A percentile compares a stretch with the other conserved stretches of the same genome.
phyloP scores from a whole-genome alignment of 2,888 invertebrate genomes.

The Acheta domesticus region DNA sequence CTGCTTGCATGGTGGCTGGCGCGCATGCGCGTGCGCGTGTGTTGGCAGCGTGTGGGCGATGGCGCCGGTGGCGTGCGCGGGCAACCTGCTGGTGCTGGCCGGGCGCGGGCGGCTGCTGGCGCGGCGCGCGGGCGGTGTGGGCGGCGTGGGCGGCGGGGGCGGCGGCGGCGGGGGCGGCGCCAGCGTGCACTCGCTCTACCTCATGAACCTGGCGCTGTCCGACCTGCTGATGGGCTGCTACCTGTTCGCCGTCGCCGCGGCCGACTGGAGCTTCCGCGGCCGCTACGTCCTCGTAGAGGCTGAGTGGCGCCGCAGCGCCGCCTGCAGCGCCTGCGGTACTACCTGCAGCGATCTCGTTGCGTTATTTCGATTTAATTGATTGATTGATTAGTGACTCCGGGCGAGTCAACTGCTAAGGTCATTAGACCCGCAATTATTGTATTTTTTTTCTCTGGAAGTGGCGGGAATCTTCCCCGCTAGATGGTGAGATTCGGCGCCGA shows the following conservation, averaged over 20 bases:
- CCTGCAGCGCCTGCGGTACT: slow-evolving; percentile 57
- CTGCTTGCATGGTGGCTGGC: too few species aligned
- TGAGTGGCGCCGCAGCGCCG: slow-evolving; percentile 55
- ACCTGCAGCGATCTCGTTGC: neutral
- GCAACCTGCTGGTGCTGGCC: slow-evolving; percentile 56
- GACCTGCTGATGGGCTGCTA: slow-evolving; percentile 63
- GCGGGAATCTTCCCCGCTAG: too few species aligned
- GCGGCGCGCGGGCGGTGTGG: slow-evolving; percentile 55
- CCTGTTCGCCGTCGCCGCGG: slow-evolving; percentile 56
- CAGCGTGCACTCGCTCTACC: slow-evolving; percentile 57
- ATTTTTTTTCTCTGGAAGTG: too few species aligned
- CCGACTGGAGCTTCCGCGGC: slow-evolving; percentile 54
- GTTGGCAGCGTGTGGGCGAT: slow-evolving; percentile 63
- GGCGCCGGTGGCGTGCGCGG: slow-evolving; percentile 56
- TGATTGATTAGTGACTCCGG: too few species aligned
- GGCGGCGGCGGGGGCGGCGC: slow-evolving; percentile 54
- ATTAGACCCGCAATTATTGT: too few species aligned
- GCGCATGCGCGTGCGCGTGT: slow-evolving; percentile 34
- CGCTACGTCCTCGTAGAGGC: slow-evolving; percentile 57
- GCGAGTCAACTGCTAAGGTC: too few species aligned
- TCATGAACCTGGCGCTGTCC: slow-evolving; percentile 59
- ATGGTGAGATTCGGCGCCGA: too few species aligned
- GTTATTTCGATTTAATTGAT: too few species aligned
- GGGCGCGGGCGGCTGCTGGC: slow-evolving; percentile 55
- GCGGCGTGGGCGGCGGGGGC: slow-evolving; percentile 55